Percentiles rank a stretch among this genome's conserved stretches.
phyloP scores from a whole-genome alignment of 2,797 vertebrate species.

The Phaenicophaeus curvirostris region DNA sequence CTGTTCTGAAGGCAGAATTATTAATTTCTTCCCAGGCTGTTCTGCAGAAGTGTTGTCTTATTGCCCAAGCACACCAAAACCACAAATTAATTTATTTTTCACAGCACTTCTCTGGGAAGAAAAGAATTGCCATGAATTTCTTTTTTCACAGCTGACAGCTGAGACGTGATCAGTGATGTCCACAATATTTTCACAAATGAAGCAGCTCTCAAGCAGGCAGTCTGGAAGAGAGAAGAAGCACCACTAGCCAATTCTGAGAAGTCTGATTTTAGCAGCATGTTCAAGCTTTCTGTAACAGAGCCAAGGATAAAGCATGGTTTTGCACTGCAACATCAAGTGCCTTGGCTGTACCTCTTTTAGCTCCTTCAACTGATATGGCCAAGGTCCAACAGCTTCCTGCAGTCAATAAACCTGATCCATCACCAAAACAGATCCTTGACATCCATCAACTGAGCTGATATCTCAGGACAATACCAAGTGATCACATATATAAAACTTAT shows the following conservation, averaged over 20 bases:
- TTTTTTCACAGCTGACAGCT: conserved; percentile 11
- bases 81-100: not conserved
- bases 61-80: not conserved
- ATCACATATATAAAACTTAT: not conserved
- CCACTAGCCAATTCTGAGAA: not conserved
- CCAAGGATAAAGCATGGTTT: not conserved
- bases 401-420: not conserved
- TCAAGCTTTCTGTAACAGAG: not conserved
- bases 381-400: not conserved
- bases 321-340: not conserved
- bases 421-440: not conserved
- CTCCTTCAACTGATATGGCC: not conserved
- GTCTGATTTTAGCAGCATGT: not conserved
- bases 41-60: not conserved
- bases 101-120: not conserved
- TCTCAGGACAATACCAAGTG: not conserved
- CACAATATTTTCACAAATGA: not conserved
- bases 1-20: not conserved
- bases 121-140: not conserved
- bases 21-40: not conserved
- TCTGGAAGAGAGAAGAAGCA: not conserved
- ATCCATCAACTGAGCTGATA: not conserved
- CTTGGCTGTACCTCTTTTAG: not conserved
- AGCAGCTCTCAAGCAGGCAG: not conserved
- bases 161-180: not conserved